These are phyloP conservation scores for Pygathrix nemaeus DNA, from an alignment of 2,113 vertebrate species.

Conservation along the genomic window DNA sequence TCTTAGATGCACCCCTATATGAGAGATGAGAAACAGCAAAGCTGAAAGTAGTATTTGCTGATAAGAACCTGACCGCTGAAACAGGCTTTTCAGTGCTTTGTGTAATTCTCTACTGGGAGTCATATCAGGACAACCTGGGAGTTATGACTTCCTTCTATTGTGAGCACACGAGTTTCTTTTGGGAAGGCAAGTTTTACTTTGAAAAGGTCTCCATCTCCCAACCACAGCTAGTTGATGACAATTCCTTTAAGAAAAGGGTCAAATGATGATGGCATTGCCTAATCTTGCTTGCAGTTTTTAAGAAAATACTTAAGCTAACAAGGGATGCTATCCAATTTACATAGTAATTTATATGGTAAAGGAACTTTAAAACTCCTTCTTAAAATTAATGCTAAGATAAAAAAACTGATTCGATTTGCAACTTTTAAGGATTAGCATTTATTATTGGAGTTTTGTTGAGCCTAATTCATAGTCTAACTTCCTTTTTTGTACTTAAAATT, in stretches of 20 bases:
- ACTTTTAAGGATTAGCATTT: background rate
- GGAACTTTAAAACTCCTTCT: background rate
- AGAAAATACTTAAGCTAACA: conserved; percentile 23
- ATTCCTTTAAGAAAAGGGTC: background rate
- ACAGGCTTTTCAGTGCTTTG: background rate
- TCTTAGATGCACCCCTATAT: background rate
- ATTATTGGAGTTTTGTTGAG: background rate
- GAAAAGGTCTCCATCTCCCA: background rate
- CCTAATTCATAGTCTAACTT: background rate
- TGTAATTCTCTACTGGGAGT: background rate
- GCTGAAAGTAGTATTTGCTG: background rate
- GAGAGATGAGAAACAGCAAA: background rate
- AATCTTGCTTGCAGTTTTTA: background rate
- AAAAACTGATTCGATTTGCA: background rate
- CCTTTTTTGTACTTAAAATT: background rate
- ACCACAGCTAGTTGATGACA: background rate
- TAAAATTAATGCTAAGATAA: background rate
- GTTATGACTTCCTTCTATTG: background rate
- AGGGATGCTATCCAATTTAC: background rate
- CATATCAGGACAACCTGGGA: background rate
- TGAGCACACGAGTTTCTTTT: background rate
- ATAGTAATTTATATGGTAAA: background rate
- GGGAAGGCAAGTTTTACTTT: background rate
- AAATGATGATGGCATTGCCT: background rate
- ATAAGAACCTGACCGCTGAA: background rate